Conservation (phyloP, 2,888 invertebrate genomes). For the Phengaris arion region DNA sequence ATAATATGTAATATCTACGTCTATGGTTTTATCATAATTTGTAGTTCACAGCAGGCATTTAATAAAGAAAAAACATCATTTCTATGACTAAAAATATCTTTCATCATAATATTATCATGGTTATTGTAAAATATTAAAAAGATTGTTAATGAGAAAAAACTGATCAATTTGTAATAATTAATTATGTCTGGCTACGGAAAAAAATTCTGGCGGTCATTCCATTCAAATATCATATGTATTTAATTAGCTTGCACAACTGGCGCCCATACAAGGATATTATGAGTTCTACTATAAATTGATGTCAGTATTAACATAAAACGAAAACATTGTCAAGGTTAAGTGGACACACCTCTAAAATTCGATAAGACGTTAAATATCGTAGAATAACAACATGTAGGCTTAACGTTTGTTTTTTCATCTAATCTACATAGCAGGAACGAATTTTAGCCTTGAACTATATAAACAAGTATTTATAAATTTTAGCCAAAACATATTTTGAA, state of each 20-base stretch:
- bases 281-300: neutral
- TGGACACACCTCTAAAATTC: conserved; percentile 1
- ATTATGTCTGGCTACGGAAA: neutral
- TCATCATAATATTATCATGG: no score
- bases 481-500: conserved; percentile 6
- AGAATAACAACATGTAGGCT: neutral
- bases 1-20: no score
- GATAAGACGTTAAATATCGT: neutral
- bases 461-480: conserved; percentile 15
- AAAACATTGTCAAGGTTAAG: conserved; percentile 12
- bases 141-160: neutral
- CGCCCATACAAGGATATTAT: conserved; percentile 1
- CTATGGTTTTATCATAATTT: no score
- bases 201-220: neutral
- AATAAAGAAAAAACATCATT: no score
- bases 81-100: no score
- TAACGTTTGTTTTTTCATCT: neutral
- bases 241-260: conserved; percentile 13
- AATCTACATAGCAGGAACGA: conserved; percentile 26
- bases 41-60: no score
- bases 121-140: no score
- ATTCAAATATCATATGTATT: neutral
- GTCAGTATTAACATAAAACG: neutral
- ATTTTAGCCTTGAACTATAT: conserved; percentile 27
- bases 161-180: neutral